phyloP scores from a whole-genome alignment of 2,888 invertebrate genomes.

The Nasonovia ribisnigri region DNA sequence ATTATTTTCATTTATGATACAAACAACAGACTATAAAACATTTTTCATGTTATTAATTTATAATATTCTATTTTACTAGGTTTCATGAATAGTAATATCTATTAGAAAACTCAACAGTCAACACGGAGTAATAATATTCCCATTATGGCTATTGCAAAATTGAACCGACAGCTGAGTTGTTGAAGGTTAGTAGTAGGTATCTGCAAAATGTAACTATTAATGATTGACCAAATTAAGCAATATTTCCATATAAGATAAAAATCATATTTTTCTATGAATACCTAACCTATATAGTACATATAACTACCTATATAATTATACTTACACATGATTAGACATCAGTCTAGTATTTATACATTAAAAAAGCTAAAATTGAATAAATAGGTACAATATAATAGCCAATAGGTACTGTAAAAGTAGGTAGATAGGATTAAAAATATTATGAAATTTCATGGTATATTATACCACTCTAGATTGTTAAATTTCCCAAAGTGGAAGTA shows the following conservation, averaged over 20 bases:
- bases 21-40: background rate
- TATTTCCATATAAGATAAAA: slow-evolving; percentile 6
- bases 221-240: background rate
- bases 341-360: no score
- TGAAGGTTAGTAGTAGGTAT: background rate
- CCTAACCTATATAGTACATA: background rate
- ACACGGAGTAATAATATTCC: background rate
- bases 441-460: no score
- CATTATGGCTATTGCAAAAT: background rate
- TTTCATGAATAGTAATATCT: background rate
- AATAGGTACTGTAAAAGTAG: no score
- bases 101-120: background rate
- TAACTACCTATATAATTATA: background rate
- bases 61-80: background rate
- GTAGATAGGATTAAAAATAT: no score
- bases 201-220: background rate
- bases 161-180: background rate
- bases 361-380: no score
- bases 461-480: no score
- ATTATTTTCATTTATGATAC: background rate
- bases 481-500: no score
- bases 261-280: background rate
- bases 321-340: no score
- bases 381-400: no score
- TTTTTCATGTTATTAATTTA: background rate